Evolutionary conservation across 2,888 invertebrate genomes (phyloP), one percentile per base, ranked within the genome.

Genomic region (Clunio marinus): DNA sequence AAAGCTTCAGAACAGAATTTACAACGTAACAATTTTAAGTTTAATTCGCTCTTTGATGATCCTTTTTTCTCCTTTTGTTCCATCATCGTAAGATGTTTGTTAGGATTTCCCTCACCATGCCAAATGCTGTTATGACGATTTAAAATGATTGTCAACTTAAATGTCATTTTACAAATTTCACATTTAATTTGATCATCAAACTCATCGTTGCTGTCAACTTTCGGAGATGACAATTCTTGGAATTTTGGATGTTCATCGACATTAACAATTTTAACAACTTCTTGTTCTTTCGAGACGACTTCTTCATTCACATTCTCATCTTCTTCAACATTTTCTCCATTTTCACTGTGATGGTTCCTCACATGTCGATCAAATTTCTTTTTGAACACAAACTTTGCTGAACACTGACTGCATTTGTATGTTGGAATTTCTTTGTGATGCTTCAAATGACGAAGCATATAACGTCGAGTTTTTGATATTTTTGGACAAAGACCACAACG

Each of bases 121-220:
- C 66, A 66, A 7, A 17, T 27, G 1, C 13, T 4, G n/a, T 66
- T 66, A 27, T 66, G 66, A 2, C 46, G 46, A 8, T 66, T 66
- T n/a, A 66, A n/a, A 51, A 66, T 66, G 22, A 66, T 55, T 32
- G n/a, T 66, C 35, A 66, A 8, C 22, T 55, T 51, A n/a, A 66
- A 55, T 10, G 28, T 8, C 10, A 15, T 7, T 13, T 51, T 22
- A 24, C 66, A 66, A 55, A 66, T 22, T 13, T 32, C 10, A 17
- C 66, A 66, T 1, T 24, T 22, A 17, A 65, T 65, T 28, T 45
- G 5, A 7, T 51, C 22, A 22, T 3, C n/a, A 8, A 2, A 2
- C 22, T 3, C 22, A 8, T 7, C 4, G 15, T 8, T 8, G n/a
- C n/a, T n/a, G n/a, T n/a, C n/a, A n/a, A n/a, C 59, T n/a, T 2